Evolutionary conservation across 2,797 vertebrate species (phyloP), one percentile per base, ranked within the genome.

Genomic region (Molossus alvarezi): DNA sequence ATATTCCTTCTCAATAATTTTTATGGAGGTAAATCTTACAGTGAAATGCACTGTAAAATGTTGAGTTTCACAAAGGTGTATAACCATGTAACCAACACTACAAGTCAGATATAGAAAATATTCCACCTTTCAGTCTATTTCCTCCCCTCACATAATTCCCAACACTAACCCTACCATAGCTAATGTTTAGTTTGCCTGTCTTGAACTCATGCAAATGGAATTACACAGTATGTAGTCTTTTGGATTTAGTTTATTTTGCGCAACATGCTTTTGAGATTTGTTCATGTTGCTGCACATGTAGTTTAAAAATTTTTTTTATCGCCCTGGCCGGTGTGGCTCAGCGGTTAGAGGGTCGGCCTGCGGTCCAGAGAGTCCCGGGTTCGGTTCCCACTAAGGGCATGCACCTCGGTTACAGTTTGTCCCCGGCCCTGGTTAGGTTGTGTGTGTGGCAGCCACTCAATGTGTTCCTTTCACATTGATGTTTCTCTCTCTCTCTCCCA

Each of bases 221-320:
- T 37, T 23, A 64, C 15, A 62, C 18, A 57, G 6, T 41, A 23
- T 62, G 6, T 51, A 85, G 72, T 41, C 55, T 64, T 89, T 83
- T 58, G n/a, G 13, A 67, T 65, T 80, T 90, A 37, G 17, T 51
- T 83, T 90, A 51, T 83, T 91, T 95, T 57, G 69, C 29, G 86
- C 48, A 89, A 20, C 60, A 57, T 53, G 9, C 18, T 77, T 92
- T 67, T 67, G 75, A 89, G 29, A 45, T 77, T 73, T 91, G n/a
- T 51, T 82, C 33, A 51, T 72, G 41, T 10, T 82, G 11, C 11
- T 41, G 5, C 41, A 76, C 55, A n/a, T n/a, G 13, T 18, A 15
- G 25, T 55, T 86, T 48, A 65, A 57, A 57, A 57, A 60, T 9
- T 69, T 95, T 67, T 82, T 33, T 33, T 2, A 33, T 33, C 33